Base-by-base conservation (phyloP, 2,113 vertebrate genomes). In the Regulus satrapa region DNA sequence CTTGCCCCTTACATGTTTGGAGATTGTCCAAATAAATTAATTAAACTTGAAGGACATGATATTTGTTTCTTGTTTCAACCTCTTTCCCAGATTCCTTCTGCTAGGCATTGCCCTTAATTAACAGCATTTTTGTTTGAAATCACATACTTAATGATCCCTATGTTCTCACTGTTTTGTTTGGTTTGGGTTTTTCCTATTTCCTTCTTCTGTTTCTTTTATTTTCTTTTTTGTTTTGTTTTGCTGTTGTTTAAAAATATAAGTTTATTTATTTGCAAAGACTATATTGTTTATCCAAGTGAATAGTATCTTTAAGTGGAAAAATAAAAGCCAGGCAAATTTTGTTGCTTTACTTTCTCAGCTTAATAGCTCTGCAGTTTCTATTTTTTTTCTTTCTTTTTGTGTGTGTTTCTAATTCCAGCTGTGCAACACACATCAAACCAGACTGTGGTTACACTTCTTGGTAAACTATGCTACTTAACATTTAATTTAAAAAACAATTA, bases 261-360 rank as follows among this genome's bases (percentile, higher is more conserved):
- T 95, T 96, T 95, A 95, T 96, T 97, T 97, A 97, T 97, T 96
- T 96, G 72, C 94, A 94, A 95, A 92, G 95, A 94, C 85, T 87
- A 56, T n/a, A 85, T 51, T 94, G 91, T 97, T 98, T 98, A 96
- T 95, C 85, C 88, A 97, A 96, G 76, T 77, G 93, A 97, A 96
- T 91, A 85, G 43, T 94, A 91, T 92, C 89, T 97, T 94, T 92
- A 88, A 97, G 94, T 95, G 83, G 90, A 95, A 96, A 97, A 97
- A 96, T 86, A 94, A 94, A 95, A 89, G 55, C 51, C 86, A 79
- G 88, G 58, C 77, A 62, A 85, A 90, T 94, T 97, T 96, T 26
- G 26, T 73, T 96, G 91, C 82, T 96, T 95, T 92, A 94, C 91
- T 89, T 93, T 95, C 96, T 97, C 95, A 93, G 93, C 66, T 92